phyloP scores from a whole-genome alignment of 2,797 vertebrate species.

The Tadarida brasiliensis region DNA sequence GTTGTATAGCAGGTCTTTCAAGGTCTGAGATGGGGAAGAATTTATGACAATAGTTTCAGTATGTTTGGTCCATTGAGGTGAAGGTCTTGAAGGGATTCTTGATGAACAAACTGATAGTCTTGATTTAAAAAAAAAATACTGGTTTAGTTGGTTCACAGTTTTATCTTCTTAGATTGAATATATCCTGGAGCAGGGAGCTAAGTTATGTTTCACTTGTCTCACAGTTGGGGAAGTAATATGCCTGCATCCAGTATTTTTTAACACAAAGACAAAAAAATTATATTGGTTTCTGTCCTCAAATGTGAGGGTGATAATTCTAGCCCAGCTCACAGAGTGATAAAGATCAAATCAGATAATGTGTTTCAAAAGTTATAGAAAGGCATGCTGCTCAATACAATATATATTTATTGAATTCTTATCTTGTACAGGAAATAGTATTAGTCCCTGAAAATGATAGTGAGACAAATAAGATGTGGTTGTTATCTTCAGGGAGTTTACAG shows the following conservation, averaged over 20 bases:
- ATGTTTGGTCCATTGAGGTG: not conserved
- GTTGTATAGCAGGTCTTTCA: not conserved
- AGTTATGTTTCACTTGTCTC: not conserved
- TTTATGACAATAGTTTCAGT: not conserved
- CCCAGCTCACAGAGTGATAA: not conserved
- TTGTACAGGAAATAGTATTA: not conserved
- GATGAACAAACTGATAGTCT: not conserved
- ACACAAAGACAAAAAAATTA: not conserved
- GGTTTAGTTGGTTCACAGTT: not conserved
- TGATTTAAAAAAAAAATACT: not conserved
- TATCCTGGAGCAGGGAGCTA: not conserved
- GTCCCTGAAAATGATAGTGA: not conserved
- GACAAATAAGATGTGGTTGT: not conserved
- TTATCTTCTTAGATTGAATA: not conserved
- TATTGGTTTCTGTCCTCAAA: not conserved
- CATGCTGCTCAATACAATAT: not conserved
- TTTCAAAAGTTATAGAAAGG: slow-evolving; percentile 25
- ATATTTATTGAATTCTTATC: not conserved
- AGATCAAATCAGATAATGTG: not conserved
- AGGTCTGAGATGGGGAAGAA: not conserved
- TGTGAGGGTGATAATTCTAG: not conserved
- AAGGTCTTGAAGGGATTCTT: not conserved
- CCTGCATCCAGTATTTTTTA: not conserved
- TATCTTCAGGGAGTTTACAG: not conserved
- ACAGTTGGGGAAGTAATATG: slow-evolving; percentile 1